Conservation (phyloP, 53 echinoderm and acorn worm genomes). For the Pentamera pediparva region DNA sequence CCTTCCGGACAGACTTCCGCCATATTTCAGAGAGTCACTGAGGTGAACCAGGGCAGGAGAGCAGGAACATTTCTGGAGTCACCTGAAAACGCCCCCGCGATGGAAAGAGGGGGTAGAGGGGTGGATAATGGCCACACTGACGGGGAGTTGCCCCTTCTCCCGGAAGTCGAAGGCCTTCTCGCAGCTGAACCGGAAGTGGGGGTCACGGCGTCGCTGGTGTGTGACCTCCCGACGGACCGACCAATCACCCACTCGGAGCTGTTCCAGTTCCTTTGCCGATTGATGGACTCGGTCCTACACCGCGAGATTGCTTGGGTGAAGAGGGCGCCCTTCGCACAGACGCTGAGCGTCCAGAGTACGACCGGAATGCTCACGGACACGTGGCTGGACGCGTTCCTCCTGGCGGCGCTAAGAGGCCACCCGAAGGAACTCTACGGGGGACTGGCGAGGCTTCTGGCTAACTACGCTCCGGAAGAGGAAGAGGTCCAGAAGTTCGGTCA, state of each 20-base stretch:
- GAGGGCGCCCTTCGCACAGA: constrained; percentile 61
- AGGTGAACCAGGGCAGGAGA: not conserved
- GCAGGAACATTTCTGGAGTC: not conserved
- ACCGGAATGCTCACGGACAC: constrained; percentile 69
- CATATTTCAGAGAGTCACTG: constrained; percentile 27
- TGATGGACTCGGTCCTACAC: constrained; percentile 82
- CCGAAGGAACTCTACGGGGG: constrained; percentile 68
- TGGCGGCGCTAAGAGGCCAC: constrained; percentile 66
- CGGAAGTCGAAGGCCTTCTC: constrained; percentile 83
- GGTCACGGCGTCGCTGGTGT: constrained; percentile 50
- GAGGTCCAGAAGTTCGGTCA: constrained; percentile 88
- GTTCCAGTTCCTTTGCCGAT: constrained; percentile 81
- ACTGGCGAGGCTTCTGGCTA: constrained; percentile 51
- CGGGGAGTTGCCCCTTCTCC: constrained; percentile 52
- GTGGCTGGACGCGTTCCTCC: constrained; percentile 73
- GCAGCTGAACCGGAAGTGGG: constrained; percentile 59
- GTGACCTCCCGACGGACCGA: constrained; percentile 37
- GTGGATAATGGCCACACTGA: not conserved
- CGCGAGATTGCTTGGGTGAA: constrained; percentile 86
- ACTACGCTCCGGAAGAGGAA: constrained; percentile 88
- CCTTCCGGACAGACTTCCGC: constrained; percentile 16
- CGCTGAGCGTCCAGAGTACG: constrained; percentile 58
- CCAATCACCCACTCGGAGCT: constrained; percentile 54
- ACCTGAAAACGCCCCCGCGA: too few species aligned
- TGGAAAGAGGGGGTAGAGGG: not conserved